These are phyloP conservation scores for Thera obeliscata DNA, from an alignment of 2,888 invertebrate genomes.

Conservation along the genomic window DNA sequence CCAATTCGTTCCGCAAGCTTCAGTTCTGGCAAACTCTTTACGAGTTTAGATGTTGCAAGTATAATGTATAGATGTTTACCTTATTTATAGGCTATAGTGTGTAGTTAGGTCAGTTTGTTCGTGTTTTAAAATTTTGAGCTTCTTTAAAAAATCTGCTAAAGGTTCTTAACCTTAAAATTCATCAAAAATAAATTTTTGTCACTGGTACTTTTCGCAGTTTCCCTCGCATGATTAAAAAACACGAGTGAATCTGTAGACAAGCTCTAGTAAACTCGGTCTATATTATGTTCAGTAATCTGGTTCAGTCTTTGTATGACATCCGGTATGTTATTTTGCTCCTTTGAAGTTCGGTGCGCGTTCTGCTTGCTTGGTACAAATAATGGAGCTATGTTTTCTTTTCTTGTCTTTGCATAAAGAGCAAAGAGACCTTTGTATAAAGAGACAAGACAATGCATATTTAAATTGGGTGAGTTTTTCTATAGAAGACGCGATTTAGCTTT, in stretches of 20 bases:
- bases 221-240: background rate
- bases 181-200: background rate
- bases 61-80: background rate
- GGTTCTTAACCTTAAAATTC: too few species aligned
- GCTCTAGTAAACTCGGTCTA: background rate
- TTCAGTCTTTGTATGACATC: constrained; percentile 67
- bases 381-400: constrained; percentile 40
- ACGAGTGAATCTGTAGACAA: background rate
- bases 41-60: constrained; percentile 58
- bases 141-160: too few species aligned
- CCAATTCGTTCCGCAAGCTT: constrained; percentile 69
- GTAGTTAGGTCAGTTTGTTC: background rate
- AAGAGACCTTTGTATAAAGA: constrained; percentile 17
- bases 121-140: too few species aligned
- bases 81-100: background rate
- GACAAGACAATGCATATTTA: constrained; percentile 26
- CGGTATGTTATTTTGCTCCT: constrained; percentile 68
- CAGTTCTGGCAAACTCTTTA: constrained; percentile 57
- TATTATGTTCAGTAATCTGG: constrained; percentile 26
- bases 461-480: constrained; percentile 11
- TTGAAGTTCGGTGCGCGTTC: constrained; percentile 52
- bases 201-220: background rate
- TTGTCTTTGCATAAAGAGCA: constrained; percentile 26
- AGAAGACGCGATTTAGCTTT: constrained; percentile 8
- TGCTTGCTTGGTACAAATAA: constrained; percentile 48